Conservation (phyloP, 2,797 vertebrate species). For the Pseudotriccus pelzelni region DNA sequence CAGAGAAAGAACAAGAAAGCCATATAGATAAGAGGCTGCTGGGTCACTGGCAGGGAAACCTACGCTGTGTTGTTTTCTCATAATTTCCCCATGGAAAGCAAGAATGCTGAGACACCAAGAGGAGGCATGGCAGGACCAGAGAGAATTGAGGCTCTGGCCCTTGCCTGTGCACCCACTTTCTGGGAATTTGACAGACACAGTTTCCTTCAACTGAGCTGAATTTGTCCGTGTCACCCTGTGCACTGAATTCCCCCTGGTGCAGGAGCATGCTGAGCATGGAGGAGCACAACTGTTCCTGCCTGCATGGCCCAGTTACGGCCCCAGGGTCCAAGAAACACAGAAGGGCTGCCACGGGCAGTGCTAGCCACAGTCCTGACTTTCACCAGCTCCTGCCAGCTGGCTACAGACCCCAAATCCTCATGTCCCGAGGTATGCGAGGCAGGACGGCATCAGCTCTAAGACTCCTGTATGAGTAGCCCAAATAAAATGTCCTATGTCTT, state of each 20-base stretch:
- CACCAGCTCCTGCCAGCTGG: neutral
- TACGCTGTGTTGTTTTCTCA: neutral
- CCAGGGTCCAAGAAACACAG: neutral
- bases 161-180: fast-evolving
- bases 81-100: neutral
- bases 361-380: neutral
- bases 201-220: neutral
- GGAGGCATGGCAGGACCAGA: neutral
- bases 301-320: fast-evolving
- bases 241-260: neutral
- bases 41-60: neutral
- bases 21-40: fast-evolving
- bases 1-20: neutral
- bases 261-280: neutral
- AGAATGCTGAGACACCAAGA: neutral
- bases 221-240: neutral
- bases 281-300: neutral
- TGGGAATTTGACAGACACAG: neutral
- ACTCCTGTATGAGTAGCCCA: fast-evolving
- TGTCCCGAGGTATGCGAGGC: neutral
- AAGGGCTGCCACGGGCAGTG: neutral
- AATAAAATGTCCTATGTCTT: neutral
- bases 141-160: neutral
- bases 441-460: neutral
- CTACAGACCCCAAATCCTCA: neutral